Evolutionary conservation across 2,888 invertebrate species (phyloP).

Genomic region (Drosophila mulleri): DNA sequence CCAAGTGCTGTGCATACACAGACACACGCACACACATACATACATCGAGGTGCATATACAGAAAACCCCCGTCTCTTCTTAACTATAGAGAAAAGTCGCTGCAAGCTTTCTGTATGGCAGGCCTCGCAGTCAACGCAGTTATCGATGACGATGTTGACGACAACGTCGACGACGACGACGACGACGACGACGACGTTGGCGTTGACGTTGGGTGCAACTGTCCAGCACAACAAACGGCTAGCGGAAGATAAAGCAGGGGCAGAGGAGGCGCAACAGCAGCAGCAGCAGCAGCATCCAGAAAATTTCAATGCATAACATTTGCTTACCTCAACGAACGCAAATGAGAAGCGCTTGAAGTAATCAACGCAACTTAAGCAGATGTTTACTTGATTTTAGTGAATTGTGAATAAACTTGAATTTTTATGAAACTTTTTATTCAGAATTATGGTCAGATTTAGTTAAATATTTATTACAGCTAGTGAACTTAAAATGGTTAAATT

Average conservation of each 20-base stretch:
- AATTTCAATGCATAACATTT: conserved; percentile 77
- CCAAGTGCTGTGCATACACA: conserved; percentile 11
- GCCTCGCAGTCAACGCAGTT: conserved; percentile 42
- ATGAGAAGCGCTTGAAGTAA: conserved; percentile 58
- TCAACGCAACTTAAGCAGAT: neutral
- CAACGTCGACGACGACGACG: conserved; percentile 63
- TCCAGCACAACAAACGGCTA: conserved; percentile 31
- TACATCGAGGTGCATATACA: neutral
- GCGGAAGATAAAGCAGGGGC: neutral
- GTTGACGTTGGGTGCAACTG: conserved; percentile 16
- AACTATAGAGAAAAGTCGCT: conserved; percentile 58
- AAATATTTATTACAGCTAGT: neutral
- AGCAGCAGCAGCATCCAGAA: conserved; percentile 3
- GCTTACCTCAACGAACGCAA: conserved; percentile 76
- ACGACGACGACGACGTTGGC: conserved; percentile 37
- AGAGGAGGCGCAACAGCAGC: neutral
- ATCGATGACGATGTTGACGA: conserved; percentile 68
- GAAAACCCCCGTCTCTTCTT: neutral
- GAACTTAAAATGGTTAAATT: neutral
- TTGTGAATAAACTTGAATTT: neutral
- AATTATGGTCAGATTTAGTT: neutral
- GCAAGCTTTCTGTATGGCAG: conserved; percentile 48
- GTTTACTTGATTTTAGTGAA: neutral
- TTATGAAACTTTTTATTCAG: no score
- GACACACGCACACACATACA: neutral